A percentile compares a stretch with the other conserved stretches of the same genome.
phyloP scores from a whole-genome alignment of 2,797 vertebrate species.

The Carapus acus region DNA sequence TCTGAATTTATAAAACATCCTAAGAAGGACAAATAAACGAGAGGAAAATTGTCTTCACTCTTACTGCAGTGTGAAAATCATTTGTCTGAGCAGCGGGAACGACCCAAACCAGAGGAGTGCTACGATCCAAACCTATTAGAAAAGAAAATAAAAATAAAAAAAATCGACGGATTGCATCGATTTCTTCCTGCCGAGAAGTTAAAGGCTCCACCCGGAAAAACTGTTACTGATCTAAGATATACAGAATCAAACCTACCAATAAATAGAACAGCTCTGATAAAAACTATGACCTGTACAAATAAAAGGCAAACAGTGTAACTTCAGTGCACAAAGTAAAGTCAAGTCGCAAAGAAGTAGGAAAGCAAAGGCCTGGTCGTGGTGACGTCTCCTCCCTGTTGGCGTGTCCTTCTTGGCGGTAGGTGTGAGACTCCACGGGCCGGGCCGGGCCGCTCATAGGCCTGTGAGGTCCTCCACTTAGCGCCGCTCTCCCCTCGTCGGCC shows the following conservation, averaged over 20 bases:
- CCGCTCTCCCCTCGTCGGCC: neutral
- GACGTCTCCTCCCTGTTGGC: slow-evolving; percentile 16
- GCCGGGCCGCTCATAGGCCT: slow-evolving; percentile 8
- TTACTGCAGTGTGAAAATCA: no score
- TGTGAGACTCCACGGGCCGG: slow-evolving; percentile 15
- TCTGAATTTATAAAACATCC: slow-evolving; percentile 54
- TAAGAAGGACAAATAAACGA: slow-evolving; percentile 9
- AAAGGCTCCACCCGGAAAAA: slow-evolving; percentile 55
- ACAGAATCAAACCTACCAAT: slow-evolving; percentile 62
- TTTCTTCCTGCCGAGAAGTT: slow-evolving; percentile 27
- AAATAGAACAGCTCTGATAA: slow-evolving; percentile 71
- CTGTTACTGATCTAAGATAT: slow-evolving; percentile 48
- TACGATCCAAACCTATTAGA: no score
- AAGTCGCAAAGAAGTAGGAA: slow-evolving; percentile 70
- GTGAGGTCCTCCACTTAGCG: slow-evolving; percentile 15
- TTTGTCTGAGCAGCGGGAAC: no score
- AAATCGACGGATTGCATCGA: slow-evolving; percentile 29
- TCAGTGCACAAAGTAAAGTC: slow-evolving; percentile 71
- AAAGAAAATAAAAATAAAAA: no score
- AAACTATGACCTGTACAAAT: slow-evolving; percentile 64
- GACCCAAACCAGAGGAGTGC: no score
- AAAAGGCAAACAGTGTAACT: slow-evolving; percentile 72
- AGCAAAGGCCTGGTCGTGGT: slow-evolving; percentile 53
- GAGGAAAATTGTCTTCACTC: no score
- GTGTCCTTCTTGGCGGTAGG: slow-evolving; percentile 15